Percentiles rank a stretch among this genome's conserved stretches.
These are phyloP conservation scores for Hemibagrus guttatus DNA, from an alignment of 2,797 vertebrate species.

Conservation along the genomic window DNA sequence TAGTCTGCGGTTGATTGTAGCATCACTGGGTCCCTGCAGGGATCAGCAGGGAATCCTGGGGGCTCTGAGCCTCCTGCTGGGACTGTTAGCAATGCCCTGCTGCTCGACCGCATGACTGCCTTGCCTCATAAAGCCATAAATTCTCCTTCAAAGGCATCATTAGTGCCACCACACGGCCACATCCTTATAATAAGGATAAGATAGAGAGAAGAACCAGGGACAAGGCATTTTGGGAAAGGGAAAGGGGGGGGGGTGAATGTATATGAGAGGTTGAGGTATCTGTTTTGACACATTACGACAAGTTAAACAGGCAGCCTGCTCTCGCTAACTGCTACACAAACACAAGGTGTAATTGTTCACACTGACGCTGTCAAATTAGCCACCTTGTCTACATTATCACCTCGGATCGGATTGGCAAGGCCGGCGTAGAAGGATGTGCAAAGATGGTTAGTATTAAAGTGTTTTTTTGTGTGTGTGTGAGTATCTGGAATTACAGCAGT, in stretches of 20 bases:
- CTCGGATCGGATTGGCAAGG: constrained; percentile 68
- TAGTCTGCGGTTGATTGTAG: constrained; percentile 18
- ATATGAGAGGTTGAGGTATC: constrained; percentile 48
- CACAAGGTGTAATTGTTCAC: constrained; percentile 73
- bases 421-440: constrained; percentile 25
- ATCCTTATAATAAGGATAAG: constrained; percentile 48
- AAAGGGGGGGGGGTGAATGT: constrained; percentile 47
- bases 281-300: constrained; percentile 68
- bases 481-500: neutral
- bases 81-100: constrained; percentile 80
- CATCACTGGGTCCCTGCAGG: constrained; percentile 34
- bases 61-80: constrained; percentile 59
- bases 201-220: constrained; percentile 41
- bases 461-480: neutral
- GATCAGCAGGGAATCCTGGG: constrained; percentile 43
- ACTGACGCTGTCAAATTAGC: constrained; percentile 70
- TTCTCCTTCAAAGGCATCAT: constrained; percentile 79
- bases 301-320: constrained; percentile 63
- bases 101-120: constrained; percentile 71
- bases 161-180: constrained; percentile 66
- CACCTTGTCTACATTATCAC: constrained; percentile 70
- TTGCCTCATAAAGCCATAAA: constrained; percentile 80
- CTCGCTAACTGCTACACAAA: constrained; percentile 70
- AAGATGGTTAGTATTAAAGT: neutral
- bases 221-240: neutral